Conservation (phyloP, 1,140 invertebrate species). For the Aleiodes sp. region DNA sequence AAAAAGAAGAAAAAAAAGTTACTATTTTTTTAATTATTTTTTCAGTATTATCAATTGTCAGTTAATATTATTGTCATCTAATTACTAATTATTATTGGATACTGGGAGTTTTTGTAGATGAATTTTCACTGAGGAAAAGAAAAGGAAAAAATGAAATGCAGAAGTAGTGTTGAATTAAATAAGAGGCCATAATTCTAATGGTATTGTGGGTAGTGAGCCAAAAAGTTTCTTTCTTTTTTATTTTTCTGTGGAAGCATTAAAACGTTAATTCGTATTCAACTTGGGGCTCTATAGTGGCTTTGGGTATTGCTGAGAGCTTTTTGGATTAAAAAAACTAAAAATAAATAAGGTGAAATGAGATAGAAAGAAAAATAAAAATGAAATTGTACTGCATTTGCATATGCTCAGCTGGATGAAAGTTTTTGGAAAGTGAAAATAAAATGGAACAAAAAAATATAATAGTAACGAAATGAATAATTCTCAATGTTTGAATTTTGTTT, state of each 20-base stretch:
- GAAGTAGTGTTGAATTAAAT: not conserved
- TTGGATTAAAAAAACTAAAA: not conserved
- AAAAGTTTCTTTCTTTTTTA: not conserved
- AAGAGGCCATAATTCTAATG: not conserved
- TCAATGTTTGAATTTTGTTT: too few species aligned
- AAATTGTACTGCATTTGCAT: constrained; percentile 35
- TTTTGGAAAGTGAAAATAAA: constrained; percentile 31
- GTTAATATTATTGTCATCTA: too few species aligned
- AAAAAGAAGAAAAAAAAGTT: not conserved
- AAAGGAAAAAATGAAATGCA: too few species aligned
- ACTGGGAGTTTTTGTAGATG: too few species aligned
- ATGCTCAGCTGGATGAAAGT: constrained; percentile 19
- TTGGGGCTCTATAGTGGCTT: constrained; percentile 31
- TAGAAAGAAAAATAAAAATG: not conserved
- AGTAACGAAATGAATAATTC: too few species aligned
- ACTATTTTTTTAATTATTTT: not conserved
- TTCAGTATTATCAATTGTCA: too few species aligned
- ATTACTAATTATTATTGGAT: too few species aligned
- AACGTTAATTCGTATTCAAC: constrained; percentile 13
- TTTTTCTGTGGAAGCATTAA: not conserved
- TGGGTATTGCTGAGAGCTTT: constrained; percentile 28
- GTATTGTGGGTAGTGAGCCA: not conserved
- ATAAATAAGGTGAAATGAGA: constrained; percentile 9
- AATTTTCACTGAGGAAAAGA: too few species aligned
- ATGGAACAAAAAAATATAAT: too few species aligned